Base-by-base conservation (phyloP, 1,140 invertebrate genomes). In the Aphaenogaster ashmeadi region DNA sequence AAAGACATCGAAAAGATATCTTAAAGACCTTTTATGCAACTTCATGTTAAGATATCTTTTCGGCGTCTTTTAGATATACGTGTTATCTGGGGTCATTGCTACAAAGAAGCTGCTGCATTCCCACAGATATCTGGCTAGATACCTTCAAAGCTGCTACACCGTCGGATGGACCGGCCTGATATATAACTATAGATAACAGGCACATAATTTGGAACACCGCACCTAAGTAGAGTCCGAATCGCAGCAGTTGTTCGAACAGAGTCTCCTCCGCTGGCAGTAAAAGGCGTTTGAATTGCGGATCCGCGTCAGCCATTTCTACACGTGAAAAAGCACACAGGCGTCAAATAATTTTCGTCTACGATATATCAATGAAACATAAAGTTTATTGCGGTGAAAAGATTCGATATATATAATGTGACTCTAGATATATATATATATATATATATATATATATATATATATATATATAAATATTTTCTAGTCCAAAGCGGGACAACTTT, bases 181-280 rank as follows among this genome's bases (percentile, higher is more conserved):
- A 95, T 87, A 95, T 87, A 2, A 95, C 93, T 58, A 95, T 94
- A 15, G 95, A 94, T 67, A 95, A 86, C 79, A 96, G 89, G 87
- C 95, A 96, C 86, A 94, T 89, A 56, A 95, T 88, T 93, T 95
- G 95, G 69, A 95, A 96, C 15, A 94, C 90, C 77, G 95, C 95
- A n/a, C 95, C 94, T 38, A 95, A 72, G 56, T 95, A 96, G 1
- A 96, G 89, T 36, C 95, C 95, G 89, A 94, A 94, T 92, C 94
- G 93, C 60, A 96, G 88, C 50, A 96, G 91, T 86, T 94, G 88
- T 91, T 96, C 95, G 66, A 96, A 94, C 21, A 95, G 88, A 56
- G 93, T 95, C 64, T 95, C 95, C 88, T 95, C 95, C 0, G 94
- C 93, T 69, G 95, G 95, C 50, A 95, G 88, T 74, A 95, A 90